These are phyloP conservation scores for Aphis gossypii DNA, from an alignment of 1,140 invertebrate genomes.

Conservation along the genomic window DNA sequence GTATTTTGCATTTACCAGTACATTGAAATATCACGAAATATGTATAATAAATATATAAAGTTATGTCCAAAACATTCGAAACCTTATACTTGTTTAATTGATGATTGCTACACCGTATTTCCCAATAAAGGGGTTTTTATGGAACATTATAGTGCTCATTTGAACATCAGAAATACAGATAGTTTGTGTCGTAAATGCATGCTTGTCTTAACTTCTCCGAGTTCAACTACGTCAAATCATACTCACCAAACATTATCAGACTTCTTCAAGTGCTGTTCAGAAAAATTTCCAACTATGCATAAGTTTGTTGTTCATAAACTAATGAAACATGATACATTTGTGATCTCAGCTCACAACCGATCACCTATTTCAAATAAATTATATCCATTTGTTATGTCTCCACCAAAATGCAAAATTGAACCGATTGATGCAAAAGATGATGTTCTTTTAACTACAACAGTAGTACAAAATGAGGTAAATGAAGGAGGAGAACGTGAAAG, in stretches of 20 bases:
- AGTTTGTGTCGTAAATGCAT: background rate
- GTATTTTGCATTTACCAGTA: background rate
- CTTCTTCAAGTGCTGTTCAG: background rate
- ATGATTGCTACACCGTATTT: background rate
- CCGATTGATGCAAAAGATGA: background rate
- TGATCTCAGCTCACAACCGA: background rate
- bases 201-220: background rate
- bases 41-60: background rate
- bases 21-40: background rate
- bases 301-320: conserved; percentile 21
- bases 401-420: background rate
- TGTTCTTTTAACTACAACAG: background rate
- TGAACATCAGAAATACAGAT: background rate
- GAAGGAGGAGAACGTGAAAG: too few relatives aligned
- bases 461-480: background rate
- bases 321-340: background rate
- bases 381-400: background rate
- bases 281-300: background rate
- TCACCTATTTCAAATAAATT: background rate
- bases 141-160: background rate
- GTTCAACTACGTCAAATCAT: background rate
- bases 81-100: background rate
- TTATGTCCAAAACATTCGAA: background rate
- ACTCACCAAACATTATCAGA: background rate
- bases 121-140: background rate